Conservation (phyloP, 2,113 vertebrate genomes). For the Salvelinus namaycush region DNA sequence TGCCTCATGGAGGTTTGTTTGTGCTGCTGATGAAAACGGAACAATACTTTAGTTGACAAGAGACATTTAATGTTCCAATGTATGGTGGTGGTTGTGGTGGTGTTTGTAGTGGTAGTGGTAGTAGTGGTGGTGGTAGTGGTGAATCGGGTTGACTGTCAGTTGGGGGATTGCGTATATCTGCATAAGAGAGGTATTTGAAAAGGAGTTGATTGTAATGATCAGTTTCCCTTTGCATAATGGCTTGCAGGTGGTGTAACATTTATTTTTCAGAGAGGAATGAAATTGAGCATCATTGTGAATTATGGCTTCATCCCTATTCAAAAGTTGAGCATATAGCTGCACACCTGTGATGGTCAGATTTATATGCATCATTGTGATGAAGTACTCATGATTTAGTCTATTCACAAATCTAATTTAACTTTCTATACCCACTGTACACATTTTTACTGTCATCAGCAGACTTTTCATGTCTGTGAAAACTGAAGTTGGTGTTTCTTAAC, state of each 20-base stretch:
- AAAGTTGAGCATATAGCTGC: background rate
- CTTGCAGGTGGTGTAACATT: background rate
- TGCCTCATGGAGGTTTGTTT: background rate
- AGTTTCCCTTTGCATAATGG: background rate
- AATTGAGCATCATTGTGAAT: background rate
- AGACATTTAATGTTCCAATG: background rate
- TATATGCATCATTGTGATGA: background rate
- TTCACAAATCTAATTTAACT: too few species aligned
- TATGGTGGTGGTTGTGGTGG: background rate
- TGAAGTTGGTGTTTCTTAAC: background rate
- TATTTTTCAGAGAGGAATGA: background rate
- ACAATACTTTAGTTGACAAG: background rate
- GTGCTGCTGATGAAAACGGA: conserved; percentile 2
- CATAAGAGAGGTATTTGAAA: background rate
- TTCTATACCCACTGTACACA: too few species aligned
- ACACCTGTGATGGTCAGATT: background rate
- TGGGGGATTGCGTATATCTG: background rate
- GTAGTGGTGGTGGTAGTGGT: background rate
- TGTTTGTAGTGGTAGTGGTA: background rate
- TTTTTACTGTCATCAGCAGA: too few species aligned
- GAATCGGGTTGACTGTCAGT: background rate
- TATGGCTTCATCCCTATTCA: background rate
- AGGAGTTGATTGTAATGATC: background rate
- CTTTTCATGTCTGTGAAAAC: background rate
- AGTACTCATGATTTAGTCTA: background rate